Evolutionary conservation across 2,888 invertebrate genomes (phyloP), one percentile per base, ranked within the genome.

Genomic region (Volucella zonaria): DNA sequence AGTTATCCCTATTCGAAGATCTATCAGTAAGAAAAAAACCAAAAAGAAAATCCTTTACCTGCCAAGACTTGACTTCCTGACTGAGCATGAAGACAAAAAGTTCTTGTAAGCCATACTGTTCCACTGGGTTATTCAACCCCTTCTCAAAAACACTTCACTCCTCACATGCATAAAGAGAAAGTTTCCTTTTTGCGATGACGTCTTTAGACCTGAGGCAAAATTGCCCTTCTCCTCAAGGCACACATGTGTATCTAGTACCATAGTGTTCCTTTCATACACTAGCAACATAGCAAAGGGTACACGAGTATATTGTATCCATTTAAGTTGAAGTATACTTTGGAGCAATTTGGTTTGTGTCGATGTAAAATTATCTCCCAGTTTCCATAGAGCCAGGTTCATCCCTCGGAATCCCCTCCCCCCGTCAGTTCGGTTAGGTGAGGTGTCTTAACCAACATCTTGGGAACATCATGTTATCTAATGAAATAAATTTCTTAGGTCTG

Each of bases 401-500:
- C 70, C 79, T 52, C 31, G 51, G 51, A 58, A 56, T 12, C 67
- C 18, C 18, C 18, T 66, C 61, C 56, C 64, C 38, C 6, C 31
- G 31, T 31, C 31, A 6, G 4, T 49, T 59, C n/a, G 58, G 61
- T 76, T 80, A 85, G 85, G 85, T 85, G 68, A 85, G 85, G 85
- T 85, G 85, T 85, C 85, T 85, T 85, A 81, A 81, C 85, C 85
- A 81, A 85, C 85, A 85, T 85, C 85, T 85, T 85, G 85, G 85
- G 85, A 85, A 85, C 85, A 85, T 85, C 85, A 77, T 85, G 85
- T 85, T 85, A 85, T 85, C 85, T 85, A 85, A 85, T 81, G 85
- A 85, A 85, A 85, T 85, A 85, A 85, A 85, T 85, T 85, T 81
- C 85, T 85, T 77, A 76, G 85, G 81, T 85, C 85, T 85, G 85